These are phyloP conservation scores for Gymnosoma rotundatum DNA, from an alignment of 2,888 invertebrate species.

Conservation along the genomic window DNA sequence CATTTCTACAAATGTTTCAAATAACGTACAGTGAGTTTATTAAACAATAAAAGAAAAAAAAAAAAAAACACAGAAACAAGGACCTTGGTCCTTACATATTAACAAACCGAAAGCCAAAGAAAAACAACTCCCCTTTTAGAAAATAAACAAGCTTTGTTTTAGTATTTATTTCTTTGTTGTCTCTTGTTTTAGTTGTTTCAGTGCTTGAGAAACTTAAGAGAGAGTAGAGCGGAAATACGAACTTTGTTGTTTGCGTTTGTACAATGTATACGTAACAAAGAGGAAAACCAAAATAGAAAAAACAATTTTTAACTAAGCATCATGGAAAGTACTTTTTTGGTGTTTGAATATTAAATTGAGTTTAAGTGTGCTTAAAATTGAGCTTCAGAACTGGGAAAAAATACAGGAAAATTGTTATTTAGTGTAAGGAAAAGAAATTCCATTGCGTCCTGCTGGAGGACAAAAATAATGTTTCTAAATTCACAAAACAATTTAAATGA, in stretches of 20 bases:
- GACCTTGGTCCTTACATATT: constrained; percentile 34
- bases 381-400: not conserved
- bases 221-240: constrained; percentile 4
- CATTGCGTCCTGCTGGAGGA: too few species aligned
- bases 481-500: too few species aligned
- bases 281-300: not conserved
- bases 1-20: not conserved
- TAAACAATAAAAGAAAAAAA: not conserved
- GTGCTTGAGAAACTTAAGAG: constrained; percentile 16
- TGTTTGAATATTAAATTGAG: not conserved
- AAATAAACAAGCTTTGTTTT: constrained; percentile 24
- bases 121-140: constrained; percentile 28
- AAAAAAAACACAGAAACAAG: not conserved
- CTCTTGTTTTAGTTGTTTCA: constrained; percentile 13
- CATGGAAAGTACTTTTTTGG: constrained; percentile 8
- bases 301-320: constrained; percentile 38
- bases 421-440: too few species aligned
- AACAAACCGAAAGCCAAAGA: constrained; percentile 1
- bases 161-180: constrained; percentile 3
- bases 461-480: too few species aligned
- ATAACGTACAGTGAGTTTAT: not conserved
- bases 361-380: constrained; percentile 3
- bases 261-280: not conserved
- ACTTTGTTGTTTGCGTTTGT: constrained; percentile 12
- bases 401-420: too few species aligned